Base-by-base conservation (phyloP, 1,140 invertebrate species). In the Antheraea mylitta region DNA sequence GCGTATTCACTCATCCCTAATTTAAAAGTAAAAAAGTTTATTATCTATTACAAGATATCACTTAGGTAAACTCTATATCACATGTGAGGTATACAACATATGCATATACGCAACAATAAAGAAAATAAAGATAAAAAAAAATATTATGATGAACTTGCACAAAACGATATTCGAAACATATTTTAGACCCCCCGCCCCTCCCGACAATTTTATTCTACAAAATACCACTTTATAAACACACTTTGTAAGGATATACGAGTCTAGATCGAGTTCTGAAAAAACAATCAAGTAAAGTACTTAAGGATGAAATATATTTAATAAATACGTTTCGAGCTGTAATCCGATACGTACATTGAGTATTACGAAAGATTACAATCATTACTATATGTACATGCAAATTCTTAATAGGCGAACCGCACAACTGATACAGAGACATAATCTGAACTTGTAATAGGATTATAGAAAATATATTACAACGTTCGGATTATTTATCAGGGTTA, bases 321-420 rank as follows among this genome's bases (percentile, higher is more conserved):
- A 53, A 53, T 53, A 16, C 45, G 16, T 53, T n/a, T 53, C 45
- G 16, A 53, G 45, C 45, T 53, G 45, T 53, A 53, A 53, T 53
- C 45, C 45, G 4, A n/a, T 53, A 53, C 45, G 45, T 53, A 53
- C 45, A 53, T 53, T n/a, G 45, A 53, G 45, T 53, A 53, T 53
- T 53, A 53, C 9, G 45, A 16, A 53, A 53, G 45, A 53, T 53
- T 53, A 53, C 45, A 53, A 53, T 53, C 45, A 53, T 53, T 53
- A 53, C 45, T n/a, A 6, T n/a, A n/a, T 53, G 45, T 53, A 53
- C 45, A 53, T 53, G 45, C 45, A 53, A 53, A 53, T 53, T 11
- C 38, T 42, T 42, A 42, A 42, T 42, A 42, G 38, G 38, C 38
- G 38, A 42, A 42, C 38, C 38, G 38, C 38, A 42, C 38, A 11